Percentiles rank a stretch among this genome's conserved stretches.
These are phyloP conservation scores for Drosophila maculinotata DNA, from an alignment of 2,888 invertebrate genomes.

Conservation along the genomic window DNA sequence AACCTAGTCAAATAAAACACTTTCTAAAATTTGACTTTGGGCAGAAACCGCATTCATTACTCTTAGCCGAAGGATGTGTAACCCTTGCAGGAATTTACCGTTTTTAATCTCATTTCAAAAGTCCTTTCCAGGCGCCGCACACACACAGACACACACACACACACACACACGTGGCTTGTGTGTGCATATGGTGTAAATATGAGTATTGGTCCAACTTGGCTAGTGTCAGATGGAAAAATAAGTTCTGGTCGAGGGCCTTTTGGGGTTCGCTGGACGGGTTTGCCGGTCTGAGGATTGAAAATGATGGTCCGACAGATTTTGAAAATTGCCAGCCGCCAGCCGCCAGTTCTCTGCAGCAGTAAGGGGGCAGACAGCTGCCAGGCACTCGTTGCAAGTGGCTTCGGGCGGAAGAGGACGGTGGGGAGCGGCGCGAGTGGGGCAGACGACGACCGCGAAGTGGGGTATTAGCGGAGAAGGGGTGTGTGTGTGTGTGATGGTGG, in stretches of 20 bases:
- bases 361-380: constrained; percentile 43
- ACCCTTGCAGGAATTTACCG: constrained; percentile 79
- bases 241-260: constrained; percentile 72
- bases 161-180: constrained; percentile 26
- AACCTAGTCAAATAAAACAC: constrained; percentile 81
- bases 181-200: constrained; percentile 74
- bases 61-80: constrained; percentile 77
- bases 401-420: too few species aligned
- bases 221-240: constrained; percentile 82
- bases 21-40: constrained; percentile 79
- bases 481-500: neutral
- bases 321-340: constrained; percentile 65
- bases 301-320: constrained; percentile 79
- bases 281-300: constrained; percentile 59
- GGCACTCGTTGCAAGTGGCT: constrained; percentile 59
- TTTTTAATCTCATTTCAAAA: constrained; percentile 81
- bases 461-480: neutral
- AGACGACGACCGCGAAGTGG: constrained; percentile 8
- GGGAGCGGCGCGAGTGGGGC: too few species aligned
- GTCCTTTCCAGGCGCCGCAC: constrained; percentile 61
- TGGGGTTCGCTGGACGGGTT: constrained; percentile 39
- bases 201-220: constrained; percentile 78
- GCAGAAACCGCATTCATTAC: constrained; percentile 84
- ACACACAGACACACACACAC: constrained; percentile 33
- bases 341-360: constrained; percentile 3